Base-by-base conservation (phyloP, 2,113 vertebrate species). In the Tor tambroides region DNA sequence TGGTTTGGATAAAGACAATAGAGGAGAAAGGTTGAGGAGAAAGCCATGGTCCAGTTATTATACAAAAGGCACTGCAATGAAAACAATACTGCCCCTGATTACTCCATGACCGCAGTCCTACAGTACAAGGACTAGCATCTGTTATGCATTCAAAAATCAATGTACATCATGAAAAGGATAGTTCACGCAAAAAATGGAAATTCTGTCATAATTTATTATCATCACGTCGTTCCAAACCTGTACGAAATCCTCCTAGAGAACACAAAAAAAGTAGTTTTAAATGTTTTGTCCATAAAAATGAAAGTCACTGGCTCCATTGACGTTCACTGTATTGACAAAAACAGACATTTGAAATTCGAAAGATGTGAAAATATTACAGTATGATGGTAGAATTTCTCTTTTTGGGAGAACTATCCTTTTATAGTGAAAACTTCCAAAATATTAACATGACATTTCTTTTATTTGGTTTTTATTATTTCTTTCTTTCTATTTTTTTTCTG, bases 1-100 rank as follows among this genome's bases (percentile, higher is more conserved):
- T 38, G 23, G 38, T 67, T 82, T 67, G 3, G n/a, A 82, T 67
- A 67, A 82, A 82, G 61, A 82, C 80, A 67, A 82, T 67, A 82
- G 59, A 82, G 23, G 38, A 46, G n/a, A 8, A 61, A 41, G 78
- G 54, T 80, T 51, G 21, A 59, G 46, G 28, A 75, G 78, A 32
- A 59, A 80, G 32, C 54, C 21, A 61, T 80, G 54, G 77, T 23
- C 7, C 79, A 80, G 56, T 63, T 63, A 56, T 23, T 23, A 30
- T 63, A n/a, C 12, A 80, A 63, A 80, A 35, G 32, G 17, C 51
- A 79, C 6, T 14, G 51, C 51, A 59, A 59, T 79, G 17, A 54
- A 54, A 10, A 61, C 21, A 51, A 28, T 30, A 51, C 43, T 77
- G n/a, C 61, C 15, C 9, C 23, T 19, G 1, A 63, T 26, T 63